phyloP scores from a whole-genome alignment of 2,888 invertebrate species.

The Drosophila multiciliata region DNA sequence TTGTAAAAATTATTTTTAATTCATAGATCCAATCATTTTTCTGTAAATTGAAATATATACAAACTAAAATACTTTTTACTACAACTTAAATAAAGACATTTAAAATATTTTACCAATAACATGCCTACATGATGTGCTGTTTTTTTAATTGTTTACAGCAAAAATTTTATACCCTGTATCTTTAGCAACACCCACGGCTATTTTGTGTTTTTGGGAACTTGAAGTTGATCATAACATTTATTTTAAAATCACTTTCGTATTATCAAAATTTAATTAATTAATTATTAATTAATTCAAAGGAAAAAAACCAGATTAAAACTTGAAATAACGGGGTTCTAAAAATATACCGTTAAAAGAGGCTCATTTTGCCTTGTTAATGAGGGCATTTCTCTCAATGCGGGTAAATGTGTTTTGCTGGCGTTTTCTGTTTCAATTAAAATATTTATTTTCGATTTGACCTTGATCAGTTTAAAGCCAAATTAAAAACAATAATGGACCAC shows the following conservation, averaged over 20 bases:
- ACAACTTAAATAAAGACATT: not conserved
- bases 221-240: not conserved
- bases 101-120: not conserved
- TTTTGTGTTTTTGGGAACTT: not conserved
- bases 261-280: constrained; percentile 3
- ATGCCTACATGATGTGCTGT: not conserved
- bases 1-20: not conserved
- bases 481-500: constrained; percentile 69
- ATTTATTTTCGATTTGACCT: constrained; percentile 57
- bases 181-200: not conserved
- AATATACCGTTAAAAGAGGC: constrained; percentile 1
- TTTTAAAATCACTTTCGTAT: not conserved
- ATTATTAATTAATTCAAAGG: not conserved
- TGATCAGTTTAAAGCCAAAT: constrained; percentile 68
- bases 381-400: constrained; percentile 32
- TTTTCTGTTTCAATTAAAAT: constrained; percentile 65
- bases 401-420: constrained; percentile 36
- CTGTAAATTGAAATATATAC: not conserved
- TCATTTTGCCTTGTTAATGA: constrained; percentile 18
- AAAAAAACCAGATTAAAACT: not conserved
- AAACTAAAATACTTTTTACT: not conserved
- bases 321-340: constrained; percentile 1
- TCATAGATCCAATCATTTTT: not conserved
- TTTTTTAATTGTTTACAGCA: not conserved
- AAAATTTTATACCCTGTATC: not conserved